Percentiles rank a stretch among this genome's conserved stretches.
phyloP scores from a whole-genome alignment of 1,140 invertebrate genomes.

The Schlechtendalia chinensis region DNA sequence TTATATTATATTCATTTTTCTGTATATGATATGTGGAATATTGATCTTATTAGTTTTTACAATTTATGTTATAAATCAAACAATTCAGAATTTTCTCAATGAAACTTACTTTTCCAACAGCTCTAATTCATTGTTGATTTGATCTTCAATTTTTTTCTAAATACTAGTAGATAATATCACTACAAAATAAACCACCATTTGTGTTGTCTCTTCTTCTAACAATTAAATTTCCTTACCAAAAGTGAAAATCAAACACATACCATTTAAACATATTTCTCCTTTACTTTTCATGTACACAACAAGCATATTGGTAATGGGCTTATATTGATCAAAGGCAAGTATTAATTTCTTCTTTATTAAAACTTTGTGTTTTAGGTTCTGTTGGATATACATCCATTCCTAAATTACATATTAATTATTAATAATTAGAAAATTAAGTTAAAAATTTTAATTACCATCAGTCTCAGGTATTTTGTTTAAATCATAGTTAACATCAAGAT shows the following conservation, averaged over 20 bases:
- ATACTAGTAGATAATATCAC: constrained; percentile 92
- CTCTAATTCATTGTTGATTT: constrained; percentile 84
- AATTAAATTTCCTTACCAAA: too few species aligned
- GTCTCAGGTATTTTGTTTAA: constrained; percentile 22
- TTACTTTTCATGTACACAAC: constrained; percentile 83
- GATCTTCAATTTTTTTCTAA: constrained; percentile 81
- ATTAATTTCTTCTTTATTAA: constrained; percentile 72
- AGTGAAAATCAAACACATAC: constrained; percentile 14
- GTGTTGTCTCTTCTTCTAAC: constrained; percentile 48
- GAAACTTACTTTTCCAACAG: constrained; percentile 82
- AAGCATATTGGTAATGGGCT: constrained; percentile 86
- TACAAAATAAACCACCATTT: constrained; percentile 70
- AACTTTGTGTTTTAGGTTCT: constrained; percentile 54
- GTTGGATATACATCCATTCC: constrained; percentile 44
- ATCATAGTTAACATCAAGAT: constrained; percentile 72
- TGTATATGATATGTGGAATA: background rate
- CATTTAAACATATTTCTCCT: constrained; percentile 65
- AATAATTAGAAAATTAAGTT: background rate
- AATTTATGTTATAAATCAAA: constrained; percentile 82
- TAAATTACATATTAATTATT: background rate
- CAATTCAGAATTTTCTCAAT: constrained; percentile 96
- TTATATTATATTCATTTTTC: background rate
- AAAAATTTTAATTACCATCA: constrained; percentile 24
- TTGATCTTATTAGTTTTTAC: background rate
- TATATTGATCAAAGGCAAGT: constrained; percentile 94